A percentile compares a stretch with the other conserved stretches of the same genome.
These are phyloP conservation scores for Drosophila ambigua DNA, from an alignment of 1,140 invertebrate species.

Conservation along the genomic window DNA sequence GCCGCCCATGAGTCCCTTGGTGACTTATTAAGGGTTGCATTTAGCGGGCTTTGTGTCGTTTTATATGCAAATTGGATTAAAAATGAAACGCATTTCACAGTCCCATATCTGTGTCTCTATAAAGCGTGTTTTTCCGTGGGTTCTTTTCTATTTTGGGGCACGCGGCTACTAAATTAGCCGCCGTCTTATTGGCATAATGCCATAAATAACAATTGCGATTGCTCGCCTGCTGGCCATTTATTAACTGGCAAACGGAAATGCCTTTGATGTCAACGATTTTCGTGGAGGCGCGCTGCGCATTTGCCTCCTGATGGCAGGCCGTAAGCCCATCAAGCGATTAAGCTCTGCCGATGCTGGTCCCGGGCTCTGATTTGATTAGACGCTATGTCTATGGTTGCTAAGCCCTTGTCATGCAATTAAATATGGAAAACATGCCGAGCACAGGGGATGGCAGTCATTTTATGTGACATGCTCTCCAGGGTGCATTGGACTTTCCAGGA, in stretches of 20 bases:
- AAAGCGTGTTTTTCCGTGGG: slow-evolving; percentile 20
- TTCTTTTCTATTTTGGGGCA: slow-evolving; percentile 37
- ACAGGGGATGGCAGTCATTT: not conserved
- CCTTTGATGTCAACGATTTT: slow-evolving; percentile 73
- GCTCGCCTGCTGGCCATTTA: slow-evolving; percentile 51
- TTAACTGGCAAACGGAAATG: slow-evolving; percentile 67
- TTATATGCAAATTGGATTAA: slow-evolving; percentile 82
- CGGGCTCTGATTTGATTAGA: slow-evolving; percentile 62
- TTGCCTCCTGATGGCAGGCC: slow-evolving; percentile 35
- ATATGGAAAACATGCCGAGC: slow-evolving; percentile 24
- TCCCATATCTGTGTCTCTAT: slow-evolving; percentile 40
- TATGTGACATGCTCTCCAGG: slow-evolving; percentile 5
- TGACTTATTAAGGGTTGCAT: slow-evolving; percentile 82
- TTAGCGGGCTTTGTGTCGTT: slow-evolving; percentile 81
- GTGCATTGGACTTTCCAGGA: not conserved
- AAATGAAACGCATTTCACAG: slow-evolving; percentile 73
- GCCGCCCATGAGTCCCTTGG: slow-evolving; percentile 67
- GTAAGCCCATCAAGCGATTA: slow-evolving; percentile 75
- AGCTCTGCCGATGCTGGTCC: slow-evolving; percentile 54
- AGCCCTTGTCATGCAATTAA: slow-evolving; percentile 61
- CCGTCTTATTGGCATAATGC: slow-evolving; percentile 71
- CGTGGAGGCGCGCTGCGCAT: slow-evolving; percentile 60
- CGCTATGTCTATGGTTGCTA: slow-evolving; percentile 62
- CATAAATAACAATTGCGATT: slow-evolving; percentile 62
- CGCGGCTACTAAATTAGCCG: slow-evolving; percentile 71